phyloP scores from a whole-genome alignment of 1,140 invertebrate genomes.

The Drosophila trapezifrons region DNA sequence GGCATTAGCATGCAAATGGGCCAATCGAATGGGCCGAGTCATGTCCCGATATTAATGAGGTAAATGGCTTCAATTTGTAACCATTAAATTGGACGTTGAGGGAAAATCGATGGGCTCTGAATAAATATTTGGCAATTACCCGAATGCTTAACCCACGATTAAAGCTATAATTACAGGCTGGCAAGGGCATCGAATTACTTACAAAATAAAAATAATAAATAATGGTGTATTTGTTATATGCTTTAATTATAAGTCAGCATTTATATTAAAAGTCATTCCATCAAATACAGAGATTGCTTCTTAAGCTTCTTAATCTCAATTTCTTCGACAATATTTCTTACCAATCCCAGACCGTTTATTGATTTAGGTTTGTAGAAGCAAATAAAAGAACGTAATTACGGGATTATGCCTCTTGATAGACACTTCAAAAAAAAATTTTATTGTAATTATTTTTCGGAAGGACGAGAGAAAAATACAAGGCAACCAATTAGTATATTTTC shows the following conservation, averaged over 20 bases:
- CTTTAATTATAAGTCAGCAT: background rate
- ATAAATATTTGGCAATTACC: constrained; percentile 50
- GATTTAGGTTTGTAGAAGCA: background rate
- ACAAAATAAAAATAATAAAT: background rate
- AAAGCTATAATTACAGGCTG: constrained; percentile 7
- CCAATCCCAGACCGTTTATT: background rate
- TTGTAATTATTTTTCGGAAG: background rate
- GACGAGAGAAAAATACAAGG: background rate
- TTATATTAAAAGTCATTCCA: background rate
- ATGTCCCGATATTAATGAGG: constrained; percentile 36
- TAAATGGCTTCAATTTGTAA: constrained; percentile 39
- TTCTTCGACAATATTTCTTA: background rate
- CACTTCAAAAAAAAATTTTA: background rate
- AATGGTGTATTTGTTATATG: background rate
- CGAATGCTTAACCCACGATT: constrained; percentile 22
- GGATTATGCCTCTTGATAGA: no score
- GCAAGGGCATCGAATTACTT: background rate
- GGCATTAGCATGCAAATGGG: constrained; percentile 26
- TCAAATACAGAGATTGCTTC: no score
- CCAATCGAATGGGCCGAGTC: constrained; percentile 26
- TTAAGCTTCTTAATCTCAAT: no score
- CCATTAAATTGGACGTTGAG: constrained; percentile 26
- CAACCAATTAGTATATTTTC: background rate
- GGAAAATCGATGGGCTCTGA: constrained; percentile 37
- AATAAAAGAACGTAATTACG: background rate